phyloP scores from a whole-genome alignment of 2,113 vertebrate genomes.

The Sapayoa aenigma region DNA sequence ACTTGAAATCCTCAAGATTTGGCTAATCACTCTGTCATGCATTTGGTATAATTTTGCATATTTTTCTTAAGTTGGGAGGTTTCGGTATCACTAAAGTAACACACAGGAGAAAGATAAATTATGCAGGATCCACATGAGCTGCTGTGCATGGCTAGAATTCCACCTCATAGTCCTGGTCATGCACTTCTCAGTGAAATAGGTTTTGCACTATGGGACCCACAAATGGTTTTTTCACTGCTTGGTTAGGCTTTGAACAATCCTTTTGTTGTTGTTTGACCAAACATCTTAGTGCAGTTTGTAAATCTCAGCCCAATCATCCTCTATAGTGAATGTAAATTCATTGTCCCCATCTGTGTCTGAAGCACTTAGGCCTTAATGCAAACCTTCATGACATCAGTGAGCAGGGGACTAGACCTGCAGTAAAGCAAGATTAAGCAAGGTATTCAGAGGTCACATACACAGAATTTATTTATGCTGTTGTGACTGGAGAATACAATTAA shows the following conservation, averaged over 20 bases:
- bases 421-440: neutral
- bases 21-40: neutral
- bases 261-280: neutral
- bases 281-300: neutral
- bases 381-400: neutral
- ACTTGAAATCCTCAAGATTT: neutral
- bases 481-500: neutral
- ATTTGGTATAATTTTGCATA: neutral
- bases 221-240: neutral
- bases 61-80: neutral
- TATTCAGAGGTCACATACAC: neutral
- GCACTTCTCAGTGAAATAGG: neutral
- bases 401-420: neutral
- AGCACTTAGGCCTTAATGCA: neutral
- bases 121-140: neutral
- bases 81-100: neutral
- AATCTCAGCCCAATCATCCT: neutral
- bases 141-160: neutral
- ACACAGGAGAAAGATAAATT: neutral
- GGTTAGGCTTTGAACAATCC: neutral
- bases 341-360: neutral
- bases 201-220: neutral
- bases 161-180: neutral
- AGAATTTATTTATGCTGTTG: neutral
- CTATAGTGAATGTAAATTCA: neutral